phyloP scores from a whole-genome alignment of 1,140 invertebrate genomes.

The Drosophila jambulina region DNA sequence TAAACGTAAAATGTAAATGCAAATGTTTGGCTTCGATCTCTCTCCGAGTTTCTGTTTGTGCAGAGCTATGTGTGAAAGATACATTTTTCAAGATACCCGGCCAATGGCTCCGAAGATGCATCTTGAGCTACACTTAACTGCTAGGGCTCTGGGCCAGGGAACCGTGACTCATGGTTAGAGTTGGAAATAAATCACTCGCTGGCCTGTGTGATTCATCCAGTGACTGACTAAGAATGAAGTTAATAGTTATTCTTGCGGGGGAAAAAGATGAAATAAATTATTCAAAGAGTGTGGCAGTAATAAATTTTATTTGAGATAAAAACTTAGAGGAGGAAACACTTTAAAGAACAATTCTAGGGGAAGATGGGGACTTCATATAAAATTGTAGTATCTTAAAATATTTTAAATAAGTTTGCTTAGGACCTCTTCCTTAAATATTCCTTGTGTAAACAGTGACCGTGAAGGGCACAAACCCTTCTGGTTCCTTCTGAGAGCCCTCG shows the following conservation, averaged over 20 bases:
- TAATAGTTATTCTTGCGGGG: slow-evolving; percentile 3
- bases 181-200: slow-evolving; percentile 24
- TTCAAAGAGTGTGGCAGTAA: neutral
- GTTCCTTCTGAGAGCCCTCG: no score
- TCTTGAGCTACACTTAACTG: slow-evolving; percentile 3
- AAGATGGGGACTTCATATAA: neutral
- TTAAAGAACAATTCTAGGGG: neutral
- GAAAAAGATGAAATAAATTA: slow-evolving; percentile 15
- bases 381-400: neutral
- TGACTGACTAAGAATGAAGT: slow-evolving; percentile 1
- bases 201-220: slow-evolving; percentile 25
- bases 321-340: no score
- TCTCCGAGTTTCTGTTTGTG: slow-evolving; percentile 36
- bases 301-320: slow-evolving; percentile 1
- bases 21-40: slow-evolving; percentile 55
- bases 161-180: slow-evolving; percentile 21
- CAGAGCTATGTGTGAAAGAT: slow-evolving; percentile 49
- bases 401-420: neutral
- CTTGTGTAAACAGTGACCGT: neutral
- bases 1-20: slow-evolving; percentile 69
- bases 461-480: neutral
- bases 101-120: slow-evolving; percentile 18
- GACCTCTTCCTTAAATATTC: neutral
- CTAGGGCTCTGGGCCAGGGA: slow-evolving; percentile 24
- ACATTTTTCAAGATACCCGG: slow-evolving; percentile 45